A percentile compares a stretch with the other conserved stretches of the same genome.
Evolutionary conservation across 64 coral and sea anemone genomes (phyloP).

Genomic region (Stichodactyla mertensii): DNA sequence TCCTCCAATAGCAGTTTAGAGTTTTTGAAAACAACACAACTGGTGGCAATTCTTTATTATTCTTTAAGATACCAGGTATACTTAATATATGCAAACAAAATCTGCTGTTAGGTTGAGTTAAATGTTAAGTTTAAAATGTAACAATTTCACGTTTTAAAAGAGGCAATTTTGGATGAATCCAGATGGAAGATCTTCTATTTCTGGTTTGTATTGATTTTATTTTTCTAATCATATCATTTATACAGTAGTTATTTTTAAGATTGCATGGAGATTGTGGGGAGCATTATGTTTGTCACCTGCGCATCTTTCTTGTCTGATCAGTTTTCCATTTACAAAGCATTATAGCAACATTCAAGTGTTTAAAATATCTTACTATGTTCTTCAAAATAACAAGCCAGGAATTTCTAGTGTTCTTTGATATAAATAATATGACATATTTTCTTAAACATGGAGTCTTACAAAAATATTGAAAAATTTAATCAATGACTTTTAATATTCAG

Average conservation of each 20-base stretch:
- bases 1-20: background rate
- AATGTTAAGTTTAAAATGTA: background rate
- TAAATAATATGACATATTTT: background rate
- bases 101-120: background rate
- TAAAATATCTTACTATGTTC: background rate
- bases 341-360: slow-evolving; percentile 7
- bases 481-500: too few relatives aligned
- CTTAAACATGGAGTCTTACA: background rate
- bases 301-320: background rate
- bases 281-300: background rate
- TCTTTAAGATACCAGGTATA: slow-evolving; percentile 1
- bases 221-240: background rate
- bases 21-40: background rate
- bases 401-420: too few relatives aligned
- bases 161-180: background rate
- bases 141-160: background rate
- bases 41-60: slow-evolving; percentile 17
- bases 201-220: background rate
- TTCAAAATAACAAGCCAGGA: too few relatives aligned
- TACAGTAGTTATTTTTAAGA: background rate
- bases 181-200: background rate
- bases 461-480: too few relatives aligned
- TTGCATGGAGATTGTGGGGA: background rate
- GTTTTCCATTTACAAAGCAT: background rate
- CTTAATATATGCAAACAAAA: slow-evolving; percentile 54